Evolutionary conservation across 2,888 invertebrate species (phyloP), one percentile per base, ranked within the genome.

Genomic region (Pristionchus exspectatus): DNA sequence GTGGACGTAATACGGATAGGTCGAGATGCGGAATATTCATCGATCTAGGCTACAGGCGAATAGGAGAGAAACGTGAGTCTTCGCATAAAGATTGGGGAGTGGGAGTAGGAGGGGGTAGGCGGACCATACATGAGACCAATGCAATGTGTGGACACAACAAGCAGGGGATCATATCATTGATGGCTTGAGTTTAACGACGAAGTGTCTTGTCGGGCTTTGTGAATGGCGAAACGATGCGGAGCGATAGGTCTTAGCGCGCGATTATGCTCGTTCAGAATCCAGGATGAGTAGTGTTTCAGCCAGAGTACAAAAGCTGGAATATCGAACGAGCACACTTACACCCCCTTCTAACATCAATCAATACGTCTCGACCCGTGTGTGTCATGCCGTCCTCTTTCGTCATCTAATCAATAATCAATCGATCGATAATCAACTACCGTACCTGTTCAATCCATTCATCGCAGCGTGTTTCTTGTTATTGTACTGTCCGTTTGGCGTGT

Each of bases 401-500:
- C 21, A 81, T 3, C 10, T 30, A 83, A 56, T 56, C 50, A 81
- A 44, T 81, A 81, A 81, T 27, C n/a, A 30, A 83, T 54, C 12
- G 12, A 85, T 59, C 54, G n/a, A 84, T 56, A 81, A 59, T 59
- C 21, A 27, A 5, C 56, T 59, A 85, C 84, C 59, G 84, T 85
- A 88, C 88, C 88, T 54, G 74, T 54, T 38, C 56, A 88, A n/a
- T 88, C 88, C 88, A 33, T 88, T 88, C 74, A 66, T 66, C 44
- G 88, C 88, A 14, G 74, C 56, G 21, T 88, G 88, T 56, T 88
- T 88, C 88, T 88, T 88, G 88, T 77, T 87, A 21, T 74, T 81
- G 81, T 81, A 81, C 81, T 81, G 81, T 54, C 81, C 81, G 81
- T 81, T 81, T 54, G 81, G 81, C 27, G 50, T n/a, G 81, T 30